These are phyloP conservation scores for Echinops telfairi DNA, from an alignment of 2,113 vertebrate species.

Conservation along the genomic window DNA sequence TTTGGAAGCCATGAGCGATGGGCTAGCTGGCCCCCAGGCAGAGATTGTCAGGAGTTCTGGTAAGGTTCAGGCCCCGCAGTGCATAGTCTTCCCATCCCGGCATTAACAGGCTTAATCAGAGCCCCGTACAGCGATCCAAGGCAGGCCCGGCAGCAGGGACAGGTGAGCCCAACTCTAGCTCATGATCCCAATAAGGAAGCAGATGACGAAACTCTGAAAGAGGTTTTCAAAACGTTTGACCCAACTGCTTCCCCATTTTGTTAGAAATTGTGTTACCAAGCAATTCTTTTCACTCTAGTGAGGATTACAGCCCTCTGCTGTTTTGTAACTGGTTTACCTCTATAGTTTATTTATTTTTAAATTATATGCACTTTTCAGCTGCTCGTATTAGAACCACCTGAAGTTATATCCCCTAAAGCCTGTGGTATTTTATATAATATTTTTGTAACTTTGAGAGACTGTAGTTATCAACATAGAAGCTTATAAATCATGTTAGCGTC, in stretches of 20 bases:
- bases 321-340: constrained; percentile 91
- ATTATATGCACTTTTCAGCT: constrained; percentile 92
- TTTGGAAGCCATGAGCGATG: constrained; percentile 81
- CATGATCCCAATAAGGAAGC: constrained; percentile 85
- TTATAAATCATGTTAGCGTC: constrained; percentile 86
- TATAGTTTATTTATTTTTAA: constrained; percentile 96
- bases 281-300: constrained; percentile 85
- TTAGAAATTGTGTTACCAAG: constrained; percentile 89
- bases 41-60: constrained; percentile 74
- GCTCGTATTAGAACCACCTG: constrained; percentile 89
- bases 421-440: constrained; percentile 91
- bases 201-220: constrained; percentile 95
- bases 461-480: constrained; percentile 87
- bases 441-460: constrained; percentile 89
- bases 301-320: constrained; percentile 85
- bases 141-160: constrained; percentile 90
- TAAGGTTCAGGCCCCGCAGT: constrained; percentile 91
- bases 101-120: constrained; percentile 94
- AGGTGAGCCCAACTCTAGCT: constrained; percentile 86
- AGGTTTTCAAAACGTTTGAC: constrained; percentile 99
- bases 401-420: constrained; percentile 88
- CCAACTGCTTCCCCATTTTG: constrained; percentile 99
- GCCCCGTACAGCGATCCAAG: constrained; percentile 94
- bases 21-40: constrained; percentile 75
- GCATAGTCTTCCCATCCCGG: constrained; percentile 96